Conservation (phyloP, 2,797 vertebrate genomes). For the Molossus alvarezi region DNA sequence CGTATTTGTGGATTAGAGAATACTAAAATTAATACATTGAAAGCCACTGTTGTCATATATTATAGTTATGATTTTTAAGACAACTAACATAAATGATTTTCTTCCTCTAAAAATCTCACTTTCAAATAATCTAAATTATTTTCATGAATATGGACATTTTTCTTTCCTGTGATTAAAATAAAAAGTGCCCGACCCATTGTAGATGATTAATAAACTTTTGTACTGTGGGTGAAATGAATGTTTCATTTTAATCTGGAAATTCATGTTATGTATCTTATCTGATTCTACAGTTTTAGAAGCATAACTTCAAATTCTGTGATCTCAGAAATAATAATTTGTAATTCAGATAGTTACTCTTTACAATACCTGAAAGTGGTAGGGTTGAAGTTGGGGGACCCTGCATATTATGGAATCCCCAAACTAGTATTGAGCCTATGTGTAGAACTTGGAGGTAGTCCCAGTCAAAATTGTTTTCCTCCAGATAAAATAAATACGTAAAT, state of each 20-base stretch:
- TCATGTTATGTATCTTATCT: neutral
- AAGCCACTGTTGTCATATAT: neutral
- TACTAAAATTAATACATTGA: neutral
- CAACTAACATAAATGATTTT: neutral
- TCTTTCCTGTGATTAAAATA: neutral
- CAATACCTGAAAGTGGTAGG: neutral
- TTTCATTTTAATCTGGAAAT: neutral
- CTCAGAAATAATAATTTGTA: neutral
- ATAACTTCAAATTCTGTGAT: conserved; percentile 32
- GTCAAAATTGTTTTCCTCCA: neutral
- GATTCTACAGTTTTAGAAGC: neutral
- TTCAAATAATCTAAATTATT: conserved; percentile 38
- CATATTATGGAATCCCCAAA: neutral
- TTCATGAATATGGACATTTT: neutral
- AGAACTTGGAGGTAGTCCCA: neutral
- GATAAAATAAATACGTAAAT: neutral
- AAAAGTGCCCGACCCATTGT: neutral
- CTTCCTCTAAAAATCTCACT: conserved; percentile 25
- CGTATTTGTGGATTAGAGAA: neutral
- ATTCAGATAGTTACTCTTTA: neutral
- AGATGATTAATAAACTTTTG: neutral
- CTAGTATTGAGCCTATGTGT: neutral
- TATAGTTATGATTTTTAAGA: neutral
- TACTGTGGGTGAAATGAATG: neutral
- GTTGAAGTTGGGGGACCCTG: neutral